A percentile compares a stretch with the other conserved stretches of the same genome.
phyloP scores from a whole-genome alignment of 2,797 vertebrate species.

The Taenioides sp. region DNA sequence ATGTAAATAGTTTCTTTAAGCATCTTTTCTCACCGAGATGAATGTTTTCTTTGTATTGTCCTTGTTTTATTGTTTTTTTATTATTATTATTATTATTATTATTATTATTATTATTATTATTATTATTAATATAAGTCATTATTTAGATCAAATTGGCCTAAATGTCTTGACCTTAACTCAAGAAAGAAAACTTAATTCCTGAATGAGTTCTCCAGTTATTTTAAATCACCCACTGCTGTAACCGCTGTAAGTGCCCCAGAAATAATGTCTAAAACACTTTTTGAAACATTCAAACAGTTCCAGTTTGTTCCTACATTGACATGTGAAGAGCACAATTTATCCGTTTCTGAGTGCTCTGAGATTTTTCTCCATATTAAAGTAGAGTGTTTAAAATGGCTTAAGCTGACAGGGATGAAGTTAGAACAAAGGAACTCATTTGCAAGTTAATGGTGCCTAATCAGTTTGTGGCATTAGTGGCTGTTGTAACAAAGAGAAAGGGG shows the following conservation, averaged over 20 bases:
- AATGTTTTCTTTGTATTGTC: too few species aligned
- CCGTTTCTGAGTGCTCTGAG: slow-evolving; percentile 30
- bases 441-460: slow-evolving; percentile 71
- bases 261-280: slow-evolving; percentile 31
- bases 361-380: slow-evolving; percentile 33
- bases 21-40: too few species aligned
- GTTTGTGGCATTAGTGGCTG: slow-evolving; percentile 65
- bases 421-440: slow-evolving; percentile 73
- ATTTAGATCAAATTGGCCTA: background rate
- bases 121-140: too few species aligned
- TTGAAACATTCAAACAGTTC: slow-evolving; percentile 27
- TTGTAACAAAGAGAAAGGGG: slow-evolving; percentile 62
- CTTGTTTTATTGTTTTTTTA: too few species aligned
- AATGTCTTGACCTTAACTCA: slow-evolving; percentile 2
- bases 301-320: slow-evolving; percentile 35
- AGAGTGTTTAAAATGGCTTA: slow-evolving; percentile 54
- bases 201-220: background rate
- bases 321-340: slow-evolving; percentile 48
- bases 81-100: too few species aligned
- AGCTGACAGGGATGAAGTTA: slow-evolving; percentile 60
- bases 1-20: too few species aligned
- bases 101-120: too few species aligned
- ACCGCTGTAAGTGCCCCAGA: slow-evolving; percentile 17
- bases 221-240: background rate
- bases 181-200: background rate